phyloP scores from a whole-genome alignment of 1,140 invertebrate genomes.

The Polypedilum pembai region DNA sequence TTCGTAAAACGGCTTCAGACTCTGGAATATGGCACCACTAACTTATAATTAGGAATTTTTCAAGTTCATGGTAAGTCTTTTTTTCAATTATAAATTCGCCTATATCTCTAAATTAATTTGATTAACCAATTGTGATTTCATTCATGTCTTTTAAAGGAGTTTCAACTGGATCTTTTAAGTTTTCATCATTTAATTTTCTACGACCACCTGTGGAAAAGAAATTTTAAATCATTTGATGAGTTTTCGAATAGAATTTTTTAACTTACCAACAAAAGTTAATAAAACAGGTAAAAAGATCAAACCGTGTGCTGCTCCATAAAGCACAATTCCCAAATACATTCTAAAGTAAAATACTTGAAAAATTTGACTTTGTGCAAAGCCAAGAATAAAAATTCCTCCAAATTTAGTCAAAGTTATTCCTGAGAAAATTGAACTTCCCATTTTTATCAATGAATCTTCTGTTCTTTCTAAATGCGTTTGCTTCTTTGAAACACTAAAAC shows the following conservation, averaged over 20 bases:
- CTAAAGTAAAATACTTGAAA: constrained; percentile 97
- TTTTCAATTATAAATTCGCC: too few species aligned
- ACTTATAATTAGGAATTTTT: too few species aligned
- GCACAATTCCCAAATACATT: constrained; percentile 95
- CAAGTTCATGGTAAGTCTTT: too few species aligned
- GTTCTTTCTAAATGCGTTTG: constrained; percentile 67
- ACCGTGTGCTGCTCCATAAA: constrained; percentile 93
- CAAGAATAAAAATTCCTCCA: constrained; percentile 88
- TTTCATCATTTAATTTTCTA: too few species aligned
- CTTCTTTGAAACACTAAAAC: constrained; percentile 74
- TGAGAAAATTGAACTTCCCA: constrained; percentile 94
- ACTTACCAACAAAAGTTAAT: constrained; percentile 91
- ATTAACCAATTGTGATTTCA: too few species aligned
- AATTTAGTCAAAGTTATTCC: constrained; percentile 97
- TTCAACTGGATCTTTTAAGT: too few species aligned
- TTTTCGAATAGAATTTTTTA: neutral
- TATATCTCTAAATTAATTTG: too few species aligned
- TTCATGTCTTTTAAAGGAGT: too few species aligned
- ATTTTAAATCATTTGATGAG: too few species aligned
- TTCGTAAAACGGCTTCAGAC: too few species aligned
- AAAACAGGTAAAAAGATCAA: constrained; percentile 94
- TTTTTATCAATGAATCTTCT: constrained; percentile 77
- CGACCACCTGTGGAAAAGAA: too few species aligned
- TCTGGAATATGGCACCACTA: too few species aligned
- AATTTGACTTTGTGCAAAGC: constrained; percentile 94